Base-by-base conservation (phyloP, 2,888 invertebrate genomes). In the Craniophora ligustri region DNA sequence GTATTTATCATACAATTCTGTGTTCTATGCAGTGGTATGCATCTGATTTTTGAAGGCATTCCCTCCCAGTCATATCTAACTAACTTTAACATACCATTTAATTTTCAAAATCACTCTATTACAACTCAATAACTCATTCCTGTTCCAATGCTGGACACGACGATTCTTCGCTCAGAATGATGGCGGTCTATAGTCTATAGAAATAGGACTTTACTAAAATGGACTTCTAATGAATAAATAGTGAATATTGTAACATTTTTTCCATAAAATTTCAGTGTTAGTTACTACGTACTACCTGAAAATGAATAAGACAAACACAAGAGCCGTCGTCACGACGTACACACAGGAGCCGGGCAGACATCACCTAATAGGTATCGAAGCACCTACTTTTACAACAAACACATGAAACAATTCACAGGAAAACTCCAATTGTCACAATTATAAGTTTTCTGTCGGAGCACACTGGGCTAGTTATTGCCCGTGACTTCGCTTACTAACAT, bases 301-400 rank as follows among this genome's bases (percentile, higher is more conserved):
- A 47, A 47, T 60, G 10, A 47, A 28, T 56, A 30, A 15, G n/a
- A 28, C 41, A 64, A 56, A 64, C 65, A 15, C 36, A 58, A 35
- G 44, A 14, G 7, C 3, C 4, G 4, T 15, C 21, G 51, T 58
- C 61, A 50, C 44, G 32, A 26, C 19, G 13, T 14, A 13, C 26
- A 21, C 18, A 26, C 2, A 11, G 10, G 7, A 30, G 32, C 18
- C n/a, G n/a, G n/a, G n/a, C 26, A 26, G 42, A 16, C 31, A 21
- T 28, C 13, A 7, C 26, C 19, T 40, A 26, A 28, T 34, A 26
- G n/a, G n/a, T 26, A 48, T 18, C 34, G 6, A 19, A n/a, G 11
- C 30, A 7, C 3, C 16, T 13, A 16, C 39, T 26, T 31, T 48
- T 51, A 47, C 35, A 26, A 28, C 28, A 41, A 30, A 38, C 21